Base-by-base conservation (phyloP, 2,797 vertebrate genomes). In the Sebastes hubbsi region DNA sequence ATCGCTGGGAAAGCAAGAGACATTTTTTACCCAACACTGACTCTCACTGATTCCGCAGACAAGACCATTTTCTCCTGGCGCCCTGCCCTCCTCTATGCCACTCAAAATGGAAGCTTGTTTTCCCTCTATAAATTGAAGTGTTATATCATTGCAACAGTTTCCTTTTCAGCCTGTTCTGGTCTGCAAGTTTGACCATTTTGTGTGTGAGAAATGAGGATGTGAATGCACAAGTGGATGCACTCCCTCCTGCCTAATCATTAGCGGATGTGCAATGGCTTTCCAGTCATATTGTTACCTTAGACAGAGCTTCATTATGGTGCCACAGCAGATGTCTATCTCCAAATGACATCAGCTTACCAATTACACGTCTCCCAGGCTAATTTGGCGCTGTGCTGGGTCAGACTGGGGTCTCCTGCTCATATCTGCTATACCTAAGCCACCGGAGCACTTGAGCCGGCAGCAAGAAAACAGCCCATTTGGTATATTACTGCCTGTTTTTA, bases 311-410 rank as follows among this genome's bases (percentile, higher is more conserved):
- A 89, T 94, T 93, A 93, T 89, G 80, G 89, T 78, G 71, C 83
- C 82, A 81, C 89, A 88, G 89, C 89, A 94, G 92, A 93, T 94
- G 92, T 87, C 92, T 92, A 88, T 92, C 88, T 92, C 91, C 60
- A 87, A 92, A 94, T 91, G 89, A 93, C 92, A 94, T 94, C 90
- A 89, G 88, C 89, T 88, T 77, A 85, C 88, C 92, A 93, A 95
- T 95, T 93, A 94, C 88, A 83, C 78, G 87, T 88, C 93, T 93
- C 90, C 34, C 3, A 87, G 88, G 90, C 92, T 93, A 93, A 94
- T 95, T 94, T 90, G 88, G 82, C 84, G 75, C 72, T 56, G 80
- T 27, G 77, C 80, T 75, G 85, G 91, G 92, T 92, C 91, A 91
- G 86, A 75, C 63, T 8, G 42, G 82, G 88, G 90, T 91, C 88